Evolutionary conservation across 2,888 invertebrate genomes (phyloP).

Genomic region (Zelleria hepariella): DNA sequence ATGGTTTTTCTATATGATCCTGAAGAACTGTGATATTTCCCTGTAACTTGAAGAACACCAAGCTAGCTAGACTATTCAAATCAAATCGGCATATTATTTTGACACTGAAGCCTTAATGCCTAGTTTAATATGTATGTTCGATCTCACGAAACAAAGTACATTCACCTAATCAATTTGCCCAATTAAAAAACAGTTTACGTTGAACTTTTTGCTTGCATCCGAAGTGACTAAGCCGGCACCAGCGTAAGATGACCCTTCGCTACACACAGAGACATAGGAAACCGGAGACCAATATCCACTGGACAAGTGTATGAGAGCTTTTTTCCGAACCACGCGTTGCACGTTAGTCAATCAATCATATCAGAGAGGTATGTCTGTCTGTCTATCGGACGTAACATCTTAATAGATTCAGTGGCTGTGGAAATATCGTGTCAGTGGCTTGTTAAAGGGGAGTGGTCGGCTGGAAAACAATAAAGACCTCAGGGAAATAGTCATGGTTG

Average conservation of each 20-base stretch:
- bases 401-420: neutral
- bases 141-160: neutral
- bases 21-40: too few species aligned
- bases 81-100: too few species aligned
- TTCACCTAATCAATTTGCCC: neutral
- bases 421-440: neutral
- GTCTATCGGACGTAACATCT: neutral
- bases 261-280: neutral
- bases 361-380: neutral
- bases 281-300: neutral
- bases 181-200: neutral
- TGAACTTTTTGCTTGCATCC: neutral
- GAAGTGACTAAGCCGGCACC: neutral
- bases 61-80: too few species aligned
- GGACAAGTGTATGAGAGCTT: too few species aligned
- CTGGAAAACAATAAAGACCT: too few species aligned
- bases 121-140: neutral
- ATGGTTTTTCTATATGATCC: too few species aligned
- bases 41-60: too few species aligned
- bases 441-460: neutral
- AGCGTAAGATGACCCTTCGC: neutral
- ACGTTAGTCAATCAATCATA: neutral
- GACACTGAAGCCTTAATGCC: neutral
- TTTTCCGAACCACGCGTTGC: neutral
- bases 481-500: too few species aligned